These are phyloP conservation scores for Jordanella pulchra DNA, from an alignment of 2,797 vertebrate species.

Conservation along the genomic window DNA sequence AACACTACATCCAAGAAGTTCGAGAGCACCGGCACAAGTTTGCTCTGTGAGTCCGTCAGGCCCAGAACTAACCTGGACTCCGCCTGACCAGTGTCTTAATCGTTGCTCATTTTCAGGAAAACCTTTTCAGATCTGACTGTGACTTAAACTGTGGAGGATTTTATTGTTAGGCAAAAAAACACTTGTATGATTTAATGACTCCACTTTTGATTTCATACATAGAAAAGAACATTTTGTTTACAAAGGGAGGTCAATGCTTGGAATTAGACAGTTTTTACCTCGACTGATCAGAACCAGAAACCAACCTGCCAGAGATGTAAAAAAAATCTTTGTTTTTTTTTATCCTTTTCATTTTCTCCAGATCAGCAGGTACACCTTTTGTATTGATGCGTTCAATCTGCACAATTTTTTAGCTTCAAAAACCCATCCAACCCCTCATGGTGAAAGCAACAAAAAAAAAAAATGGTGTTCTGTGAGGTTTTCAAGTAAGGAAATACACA, in stretches of 20 bases:
- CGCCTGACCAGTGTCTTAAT: background rate
- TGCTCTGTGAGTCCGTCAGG: conserved; percentile 85
- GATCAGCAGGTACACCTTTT: too few relatives aligned
- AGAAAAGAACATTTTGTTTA: background rate
- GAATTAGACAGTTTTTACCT: background rate
- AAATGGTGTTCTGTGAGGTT: too few relatives aligned
- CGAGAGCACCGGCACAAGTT: conserved; percentile 92
- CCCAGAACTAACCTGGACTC: background rate
- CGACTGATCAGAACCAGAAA: background rate
- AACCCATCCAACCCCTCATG: too few relatives aligned
- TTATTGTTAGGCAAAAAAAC: background rate
- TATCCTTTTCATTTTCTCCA: too few relatives aligned
- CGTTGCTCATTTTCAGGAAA: background rate
- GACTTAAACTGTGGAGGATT: background rate
- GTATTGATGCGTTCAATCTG: too few relatives aligned
- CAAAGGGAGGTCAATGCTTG: background rate
- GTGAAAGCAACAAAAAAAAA: too few relatives aligned
- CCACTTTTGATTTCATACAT: background rate
- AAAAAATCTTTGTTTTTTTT: too few relatives aligned
- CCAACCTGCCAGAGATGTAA: too few relatives aligned
- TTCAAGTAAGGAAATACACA: too few relatives aligned
- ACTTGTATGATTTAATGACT: background rate
- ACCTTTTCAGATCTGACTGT: background rate
- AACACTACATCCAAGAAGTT: conserved; percentile 96
- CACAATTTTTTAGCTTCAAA: too few relatives aligned